Base-by-base conservation (phyloP, 2,113 vertebrate species). In the Dipodomys spectabilis region DNA sequence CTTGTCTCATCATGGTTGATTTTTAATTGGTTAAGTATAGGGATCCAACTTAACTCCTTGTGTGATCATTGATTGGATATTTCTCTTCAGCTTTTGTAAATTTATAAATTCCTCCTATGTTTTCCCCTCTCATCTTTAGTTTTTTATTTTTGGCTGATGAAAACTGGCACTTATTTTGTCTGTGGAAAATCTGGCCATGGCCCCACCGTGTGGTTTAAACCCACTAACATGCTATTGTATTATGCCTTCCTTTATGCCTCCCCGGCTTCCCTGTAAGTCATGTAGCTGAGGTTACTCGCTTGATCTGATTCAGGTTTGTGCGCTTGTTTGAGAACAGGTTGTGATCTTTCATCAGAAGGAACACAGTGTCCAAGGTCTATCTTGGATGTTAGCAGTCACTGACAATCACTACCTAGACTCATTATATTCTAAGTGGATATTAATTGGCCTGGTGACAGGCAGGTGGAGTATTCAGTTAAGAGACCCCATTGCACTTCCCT, bases 81-180 rank as follows among this genome's bases (percentile, higher is more conserved):
- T 91, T 94, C 86, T 93, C 78, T 74, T 68, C 62, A 71, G 32
- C 7, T 65, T 69, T 68, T 90, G 28, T 65, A 72, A 32, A 35
- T 35, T 32, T 82, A 0, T 60, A 60, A 45, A 12, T 39, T 90
- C 35, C 67, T 28, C 44, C 86, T 44, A 57, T 83, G 62, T 53
- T 84, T 62, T 39, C n/a, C 30, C 39, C 39, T 18, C 7, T 7
- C 5, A 22, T 45, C 83, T 44, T 72, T 44, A 53, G 81, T 84
- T 49, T 35, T 80, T 86, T 72, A 72, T 45, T 79, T 65, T 60
- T 27, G 16, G 22, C 67, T 71, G 67, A 92, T 72, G 7, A 80
- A 67, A 74, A 16, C 45, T 82, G 28, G 39, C 8, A 0, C 44
- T 87, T 57, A 57, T 57, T 65, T 39, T 23, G 16, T 77, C 49